Conservation (phyloP, 1,140 invertebrate species). For the Drosophila littoralis region DNA sequence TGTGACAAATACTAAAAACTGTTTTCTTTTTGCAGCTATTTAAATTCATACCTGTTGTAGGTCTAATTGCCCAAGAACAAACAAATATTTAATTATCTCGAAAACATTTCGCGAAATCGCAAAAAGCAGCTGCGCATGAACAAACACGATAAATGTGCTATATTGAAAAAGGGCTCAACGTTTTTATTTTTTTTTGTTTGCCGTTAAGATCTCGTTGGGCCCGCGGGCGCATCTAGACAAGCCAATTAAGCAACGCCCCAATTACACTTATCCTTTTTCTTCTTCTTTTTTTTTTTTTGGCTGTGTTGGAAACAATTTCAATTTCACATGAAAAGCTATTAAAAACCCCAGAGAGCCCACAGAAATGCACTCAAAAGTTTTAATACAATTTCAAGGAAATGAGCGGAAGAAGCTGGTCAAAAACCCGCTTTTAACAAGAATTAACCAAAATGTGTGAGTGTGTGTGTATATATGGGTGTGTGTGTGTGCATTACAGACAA, state of each 20-base stretch:
- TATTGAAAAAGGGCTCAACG: background rate
- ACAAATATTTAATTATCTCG: background rate
- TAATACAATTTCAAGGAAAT: conserved; percentile 82
- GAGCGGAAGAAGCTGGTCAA: conserved; percentile 79
- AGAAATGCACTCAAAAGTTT: conserved; percentile 70
- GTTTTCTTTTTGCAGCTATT: too few relatives aligned
- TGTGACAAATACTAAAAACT: conserved; percentile 33
- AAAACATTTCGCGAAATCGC: background rate
- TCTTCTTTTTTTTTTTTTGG: conserved; percentile 17
- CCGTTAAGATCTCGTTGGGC: conserved; percentile 37
- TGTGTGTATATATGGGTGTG: background rate
- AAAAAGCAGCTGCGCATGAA: conserved; percentile 1
- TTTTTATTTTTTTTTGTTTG: background rate
- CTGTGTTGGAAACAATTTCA: conserved; percentile 65
- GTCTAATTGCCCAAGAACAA: background rate
- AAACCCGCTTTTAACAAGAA: conserved; percentile 77
- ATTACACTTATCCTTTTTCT: conserved; percentile 37
- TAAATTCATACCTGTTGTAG: background rate
- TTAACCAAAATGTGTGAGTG: conserved; percentile 68
- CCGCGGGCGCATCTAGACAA: conserved; percentile 35
- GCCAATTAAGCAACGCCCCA: conserved; percentile 62
- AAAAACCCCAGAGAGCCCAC: conserved; percentile 55
- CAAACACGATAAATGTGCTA: background rate
- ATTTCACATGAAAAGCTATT: conserved; percentile 80
- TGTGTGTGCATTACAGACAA: conserved; percentile 40